These are phyloP conservation scores for Manduca sexta DNA, from an alignment of 1,140 invertebrate genomes.

Conservation along the genomic window DNA sequence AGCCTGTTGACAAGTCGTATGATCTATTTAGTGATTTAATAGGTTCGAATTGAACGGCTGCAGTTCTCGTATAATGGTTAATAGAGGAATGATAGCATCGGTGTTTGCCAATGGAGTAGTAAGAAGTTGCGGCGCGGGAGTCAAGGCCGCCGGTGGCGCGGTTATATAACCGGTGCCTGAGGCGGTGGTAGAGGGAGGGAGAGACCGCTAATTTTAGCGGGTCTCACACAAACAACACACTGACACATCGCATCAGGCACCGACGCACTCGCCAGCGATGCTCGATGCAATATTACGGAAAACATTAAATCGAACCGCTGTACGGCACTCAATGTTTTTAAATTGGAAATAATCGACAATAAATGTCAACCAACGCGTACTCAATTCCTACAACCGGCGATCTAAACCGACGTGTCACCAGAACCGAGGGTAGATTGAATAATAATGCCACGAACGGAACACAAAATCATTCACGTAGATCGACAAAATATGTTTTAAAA, in stretches of 20 bases:
- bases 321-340: neutral
- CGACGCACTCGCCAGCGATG: constrained; percentile 9
- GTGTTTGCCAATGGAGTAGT: constrained; percentile 37
- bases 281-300: constrained; percentile 4
- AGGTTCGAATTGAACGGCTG: too few species aligned
- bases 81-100: constrained; percentile 28
- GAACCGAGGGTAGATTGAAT: neutral
- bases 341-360: too few species aligned
- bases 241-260: constrained; percentile 15
- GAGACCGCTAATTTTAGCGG: constrained; percentile 48
- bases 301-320: neutral
- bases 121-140: constrained; percentile 57
- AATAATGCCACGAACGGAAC: constrained; percentile 1
- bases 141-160: constrained; percentile 64
- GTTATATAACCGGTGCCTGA: constrained; percentile 55
- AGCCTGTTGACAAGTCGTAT: too few species aligned
- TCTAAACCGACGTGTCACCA: neutral
- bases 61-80: neutral
- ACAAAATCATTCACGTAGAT: neutral
- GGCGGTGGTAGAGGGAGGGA: constrained; percentile 52
- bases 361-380: too few species aligned
- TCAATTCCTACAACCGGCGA: too few species aligned
- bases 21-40: too few species aligned
- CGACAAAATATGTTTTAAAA: neutral
- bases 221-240: constrained; percentile 23